Evolutionary conservation across 2,888 invertebrate species (phyloP).

Genomic region (Seladonia tumulorum): DNA sequence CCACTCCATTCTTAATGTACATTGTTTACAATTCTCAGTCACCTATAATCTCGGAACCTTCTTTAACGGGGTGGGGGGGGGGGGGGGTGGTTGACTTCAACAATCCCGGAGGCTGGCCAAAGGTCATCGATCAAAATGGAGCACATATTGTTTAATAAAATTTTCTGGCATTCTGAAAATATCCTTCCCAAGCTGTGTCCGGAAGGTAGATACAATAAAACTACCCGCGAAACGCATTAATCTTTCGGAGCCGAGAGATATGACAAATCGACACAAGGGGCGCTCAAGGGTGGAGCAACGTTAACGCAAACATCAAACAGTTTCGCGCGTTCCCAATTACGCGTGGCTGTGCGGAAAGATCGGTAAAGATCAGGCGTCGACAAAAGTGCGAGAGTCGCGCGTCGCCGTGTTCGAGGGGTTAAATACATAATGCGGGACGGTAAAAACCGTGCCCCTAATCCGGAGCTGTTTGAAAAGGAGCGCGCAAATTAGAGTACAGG

Average conservation of each 20-base stretch:
- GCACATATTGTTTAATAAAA: neutral
- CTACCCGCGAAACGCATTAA: neutral
- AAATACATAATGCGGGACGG: neutral
- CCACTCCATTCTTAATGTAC: too few relatives aligned
- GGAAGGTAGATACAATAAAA: neutral
- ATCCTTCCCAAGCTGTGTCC: neutral
- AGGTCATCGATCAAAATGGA: neutral
- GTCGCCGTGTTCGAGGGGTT: neutral
- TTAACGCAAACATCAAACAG: neutral
- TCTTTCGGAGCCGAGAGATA: neutral
- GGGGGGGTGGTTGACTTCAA: neutral
- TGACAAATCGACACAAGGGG: neutral
- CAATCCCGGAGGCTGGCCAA: neutral
- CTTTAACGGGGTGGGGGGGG: too few relatives aligned
- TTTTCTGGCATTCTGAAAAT: neutral
- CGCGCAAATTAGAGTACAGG: conserved; percentile 53
- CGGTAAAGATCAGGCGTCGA: neutral
- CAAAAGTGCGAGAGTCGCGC: neutral
- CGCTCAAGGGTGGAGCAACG: neutral
- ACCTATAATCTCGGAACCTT: neutral
- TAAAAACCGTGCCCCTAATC: conserved; percentile 24
- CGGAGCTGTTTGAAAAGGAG: conserved; percentile 8
- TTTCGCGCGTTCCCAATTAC: neutral
- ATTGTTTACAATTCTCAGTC: neutral
- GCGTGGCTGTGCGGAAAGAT: neutral